Conservation (phyloP, 2,888 invertebrate genomes). For the Meteorus cinctellus region DNA sequence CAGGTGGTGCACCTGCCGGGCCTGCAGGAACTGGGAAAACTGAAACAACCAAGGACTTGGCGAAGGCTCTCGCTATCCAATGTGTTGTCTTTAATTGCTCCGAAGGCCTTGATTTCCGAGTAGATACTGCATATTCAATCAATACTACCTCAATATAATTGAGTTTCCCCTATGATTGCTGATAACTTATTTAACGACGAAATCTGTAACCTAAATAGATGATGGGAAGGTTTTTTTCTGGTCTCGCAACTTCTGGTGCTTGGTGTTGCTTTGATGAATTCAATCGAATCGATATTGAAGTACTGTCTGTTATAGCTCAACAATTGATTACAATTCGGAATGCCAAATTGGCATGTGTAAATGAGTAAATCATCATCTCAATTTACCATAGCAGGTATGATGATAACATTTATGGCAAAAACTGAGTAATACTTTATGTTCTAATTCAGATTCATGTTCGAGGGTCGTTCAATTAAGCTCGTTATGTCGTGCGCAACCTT, state of each 20-base stretch:
- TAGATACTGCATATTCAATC: slow-evolving; percentile 50
- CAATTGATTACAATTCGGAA: slow-evolving; percentile 91
- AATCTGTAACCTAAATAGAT: slow-evolving; percentile 74
- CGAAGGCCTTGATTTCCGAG: slow-evolving; percentile 81
- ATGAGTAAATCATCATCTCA: slow-evolving; percentile 69
- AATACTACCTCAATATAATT: neutral
- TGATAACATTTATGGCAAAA: neutral
- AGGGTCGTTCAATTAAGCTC: slow-evolving; percentile 90
- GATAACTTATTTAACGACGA: neutral
- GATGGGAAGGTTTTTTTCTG: slow-evolving; percentile 95
- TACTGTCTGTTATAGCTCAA: slow-evolving; percentile 91
- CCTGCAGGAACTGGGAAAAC: slow-evolving; percentile 94
- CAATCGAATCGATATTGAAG: slow-evolving; percentile 93
- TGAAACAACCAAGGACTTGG: slow-evolving; percentile 92
- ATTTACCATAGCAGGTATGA: slow-evolving; percentile 2
- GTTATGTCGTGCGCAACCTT: slow-evolving; percentile 88
- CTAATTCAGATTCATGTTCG: slow-evolving; percentile 84
- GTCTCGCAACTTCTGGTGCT: slow-evolving; percentile 90
- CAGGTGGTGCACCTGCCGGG: slow-evolving; percentile 91
- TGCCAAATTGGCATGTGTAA: slow-evolving; percentile 83
- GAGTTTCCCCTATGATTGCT: neutral
- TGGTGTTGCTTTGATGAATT: slow-evolving; percentile 97
- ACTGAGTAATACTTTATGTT: slow-evolving; percentile 1
- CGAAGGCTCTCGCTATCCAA: slow-evolving; percentile 90
- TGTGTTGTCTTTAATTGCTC: slow-evolving; percentile 95